A percentile compares a stretch with the other conserved stretches of the same genome.
Conservation (phyloP, 1,140 invertebrate species). For the Zophobas morio region DNA sequence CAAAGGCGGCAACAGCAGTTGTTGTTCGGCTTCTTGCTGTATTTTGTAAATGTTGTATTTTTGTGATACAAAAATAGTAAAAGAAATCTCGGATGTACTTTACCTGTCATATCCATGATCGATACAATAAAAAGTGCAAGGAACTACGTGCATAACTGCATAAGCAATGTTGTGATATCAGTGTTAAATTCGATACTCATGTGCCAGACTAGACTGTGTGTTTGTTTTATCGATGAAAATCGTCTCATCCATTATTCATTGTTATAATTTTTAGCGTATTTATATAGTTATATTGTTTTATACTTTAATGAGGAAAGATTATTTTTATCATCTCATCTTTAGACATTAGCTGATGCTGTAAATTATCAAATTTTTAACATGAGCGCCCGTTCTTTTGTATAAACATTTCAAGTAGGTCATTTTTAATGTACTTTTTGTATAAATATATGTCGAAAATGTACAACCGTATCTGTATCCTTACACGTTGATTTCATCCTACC, state of each 20-base stretch:
- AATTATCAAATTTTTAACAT: conserved; percentile 38
- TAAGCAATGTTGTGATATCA: conserved; percentile 65
- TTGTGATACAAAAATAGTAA: conserved; percentile 32
- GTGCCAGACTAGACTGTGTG: conserved; percentile 62
- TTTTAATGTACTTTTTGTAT: conserved; percentile 37
- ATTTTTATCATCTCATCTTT: conserved; percentile 37
- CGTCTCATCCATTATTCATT: conserved; percentile 37
- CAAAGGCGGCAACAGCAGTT: conserved; percentile 93
- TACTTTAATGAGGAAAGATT: conserved; percentile 35
- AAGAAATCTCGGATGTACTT: conserved; percentile 44
- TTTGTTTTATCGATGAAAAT: conserved; percentile 42
- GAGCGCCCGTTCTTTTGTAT: conserved; percentile 30
- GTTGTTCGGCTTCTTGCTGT: conserved; percentile 91
- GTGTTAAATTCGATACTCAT: conserved; percentile 64
- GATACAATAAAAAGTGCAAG: conserved; percentile 45
- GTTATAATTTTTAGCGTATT: conserved; percentile 46
- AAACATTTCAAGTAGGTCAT: conserved; percentile 17
- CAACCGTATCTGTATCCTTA: conserved; percentile 14
- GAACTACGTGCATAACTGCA: conserved; percentile 25
- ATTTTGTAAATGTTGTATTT: conserved; percentile 82
- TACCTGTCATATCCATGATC: conserved; percentile 47
- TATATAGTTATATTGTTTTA: conserved; percentile 46
- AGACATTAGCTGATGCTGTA: conserved; percentile 23
- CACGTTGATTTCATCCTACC: conserved; percentile 11
- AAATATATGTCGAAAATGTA: conserved; percentile 35